Evolutionary conservation across 2,797 vertebrate species (phyloP), one percentile per base, ranked within the genome.

Genomic region (Typhlichthys subterraneus): DNA sequence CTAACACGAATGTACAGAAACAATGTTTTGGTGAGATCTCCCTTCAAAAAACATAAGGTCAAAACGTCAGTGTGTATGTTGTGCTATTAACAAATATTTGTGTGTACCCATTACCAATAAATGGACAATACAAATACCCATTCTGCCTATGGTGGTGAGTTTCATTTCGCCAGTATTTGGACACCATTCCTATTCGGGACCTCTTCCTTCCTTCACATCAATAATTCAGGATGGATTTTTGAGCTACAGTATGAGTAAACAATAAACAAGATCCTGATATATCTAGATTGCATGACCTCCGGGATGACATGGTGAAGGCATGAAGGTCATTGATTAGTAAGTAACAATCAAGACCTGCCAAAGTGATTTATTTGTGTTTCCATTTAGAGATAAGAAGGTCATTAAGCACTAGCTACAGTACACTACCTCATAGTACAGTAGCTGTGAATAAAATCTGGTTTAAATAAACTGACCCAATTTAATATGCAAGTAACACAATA

Each of bases 201-300:
- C 71, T 70, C 58, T 57, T 80, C 10, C 52, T 59, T 72, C 54
- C 65, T 51, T 55, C 10, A 5, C 46, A 85, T 87, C 76, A 85
- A 85, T 89, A 76, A 86, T 83, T 82, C 76, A 91, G 75, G 49
- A 63, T 86, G 70, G 79, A 47, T 86, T 73, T 80, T 69, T 69
- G 57, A 78, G 68, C 62, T 65, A 17, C 17, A 17, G 17, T 17
- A 61, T 61, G 75, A 75, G 65, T 85, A 83, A 88, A 88, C 73
- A 75, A 64, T 65, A 74, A 86, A 84, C 72, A 79, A 70, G 70
- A 82, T 80, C 72, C 68, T 54, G 67, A 77, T 78, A 60, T 66
- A 76, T 81, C 71, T 57, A 65, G 73, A 80, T 83, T 65, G 78
- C 73, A 69, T 75, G 76, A 81, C 86, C 85, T 85, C 80, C 83